A percentile compares a stretch with the other conserved stretches of the same genome.
phyloP scores from a whole-genome alignment of 2,113 vertebrate genomes.

The Cromileptes altivelis region DNA sequence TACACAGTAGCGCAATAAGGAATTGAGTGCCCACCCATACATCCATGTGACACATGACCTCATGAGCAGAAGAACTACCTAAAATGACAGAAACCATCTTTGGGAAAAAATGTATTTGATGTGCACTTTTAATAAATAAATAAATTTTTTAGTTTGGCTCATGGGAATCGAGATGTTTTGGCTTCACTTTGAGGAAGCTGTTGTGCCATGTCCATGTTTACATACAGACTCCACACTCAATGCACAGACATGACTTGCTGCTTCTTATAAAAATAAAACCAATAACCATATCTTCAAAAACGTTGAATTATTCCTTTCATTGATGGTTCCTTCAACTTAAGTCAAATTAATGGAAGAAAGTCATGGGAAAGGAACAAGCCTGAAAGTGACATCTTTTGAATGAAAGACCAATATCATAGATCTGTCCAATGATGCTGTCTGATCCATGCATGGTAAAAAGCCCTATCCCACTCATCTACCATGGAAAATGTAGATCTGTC shows the following conservation, averaged over 20 bases:
- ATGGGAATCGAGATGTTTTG: too few relatives aligned
- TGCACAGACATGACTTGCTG: neutral
- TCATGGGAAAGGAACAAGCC: neutral
- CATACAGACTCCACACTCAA: neutral
- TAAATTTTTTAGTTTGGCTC: too few relatives aligned
- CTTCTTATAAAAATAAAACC: neutral
- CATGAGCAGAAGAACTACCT: too few relatives aligned
- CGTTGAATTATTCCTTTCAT: neutral
- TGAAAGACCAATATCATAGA: neutral
- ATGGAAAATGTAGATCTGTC: slow-evolving; percentile 6
- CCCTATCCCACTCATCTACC: neutral
- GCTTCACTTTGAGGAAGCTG: too few relatives aligned
- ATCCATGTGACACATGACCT: too few relatives aligned
- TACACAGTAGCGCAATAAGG: too few relatives aligned
- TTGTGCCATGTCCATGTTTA: too few relatives aligned
- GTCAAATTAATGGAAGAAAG: neutral
- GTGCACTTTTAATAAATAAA: too few relatives aligned
- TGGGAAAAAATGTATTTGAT: too few relatives aligned
- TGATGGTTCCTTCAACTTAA: neutral
- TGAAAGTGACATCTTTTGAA: neutral
- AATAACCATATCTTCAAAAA: neutral
- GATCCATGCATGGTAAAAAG: neutral
- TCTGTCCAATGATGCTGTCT: neutral
- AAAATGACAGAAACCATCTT: too few relatives aligned
- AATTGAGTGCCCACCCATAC: too few relatives aligned